phyloP scores from a whole-genome alignment of 2,888 invertebrate species.

The Synergus itoensis region DNA sequence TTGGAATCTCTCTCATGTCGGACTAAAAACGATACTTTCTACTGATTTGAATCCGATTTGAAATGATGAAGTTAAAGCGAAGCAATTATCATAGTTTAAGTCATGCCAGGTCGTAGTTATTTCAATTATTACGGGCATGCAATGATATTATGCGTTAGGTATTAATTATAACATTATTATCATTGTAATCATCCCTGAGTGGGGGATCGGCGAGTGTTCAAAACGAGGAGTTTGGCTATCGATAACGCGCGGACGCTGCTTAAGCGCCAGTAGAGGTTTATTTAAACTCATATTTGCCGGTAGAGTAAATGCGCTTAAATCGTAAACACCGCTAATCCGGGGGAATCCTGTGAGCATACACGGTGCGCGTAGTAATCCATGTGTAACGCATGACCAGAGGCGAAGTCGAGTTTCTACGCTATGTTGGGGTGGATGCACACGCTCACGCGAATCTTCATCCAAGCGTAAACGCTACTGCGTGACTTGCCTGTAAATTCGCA shows the following conservation, averaged over 20 bases:
- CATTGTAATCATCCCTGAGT: conserved; percentile 42
- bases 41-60: not conserved
- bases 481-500: conserved; percentile 49
- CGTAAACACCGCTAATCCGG: conserved; percentile 71
- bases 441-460: conserved; percentile 44
- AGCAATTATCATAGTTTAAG: not conserved
- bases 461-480: conserved; percentile 55
- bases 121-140: conserved; percentile 18
- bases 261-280: conserved; percentile 58
- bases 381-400: conserved; percentile 53
- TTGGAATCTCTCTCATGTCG: no score
- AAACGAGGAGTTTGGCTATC: conserved; percentile 47
- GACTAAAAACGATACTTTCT: no score
- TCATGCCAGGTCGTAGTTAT: not conserved
- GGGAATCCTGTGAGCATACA: conserved; percentile 59
- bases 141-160: conserved; percentile 25
- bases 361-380: conserved; percentile 55
- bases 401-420: conserved; percentile 56
- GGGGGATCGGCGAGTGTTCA: conserved; percentile 43
- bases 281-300: conserved; percentile 67
- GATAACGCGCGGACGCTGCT: conserved; percentile 51
- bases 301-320: conserved; percentile 70
- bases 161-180: conserved; percentile 38
- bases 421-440: conserved; percentile 41
- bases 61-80: not conserved